Conservation (phyloP, 1,140 invertebrate species). For the Bursaphelenchus mucronatus region DNA sequence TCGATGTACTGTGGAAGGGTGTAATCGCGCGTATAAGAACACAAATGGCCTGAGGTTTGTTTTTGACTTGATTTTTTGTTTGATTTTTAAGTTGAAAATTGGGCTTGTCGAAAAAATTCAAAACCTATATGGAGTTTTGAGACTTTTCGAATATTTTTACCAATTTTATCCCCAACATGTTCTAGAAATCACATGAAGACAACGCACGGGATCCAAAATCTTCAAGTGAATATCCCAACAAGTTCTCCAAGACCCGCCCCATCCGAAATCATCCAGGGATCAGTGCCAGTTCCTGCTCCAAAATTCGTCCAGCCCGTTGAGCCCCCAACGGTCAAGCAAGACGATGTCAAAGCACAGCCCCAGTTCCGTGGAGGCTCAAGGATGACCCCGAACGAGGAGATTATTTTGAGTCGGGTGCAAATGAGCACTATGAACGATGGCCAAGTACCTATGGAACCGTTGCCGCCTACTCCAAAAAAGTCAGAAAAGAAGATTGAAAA, state of each 20-base stretch:
- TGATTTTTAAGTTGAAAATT: too few species aligned
- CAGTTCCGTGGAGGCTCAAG: constrained; percentile 2
- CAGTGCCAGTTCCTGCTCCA: background rate
- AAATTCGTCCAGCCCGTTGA: background rate
- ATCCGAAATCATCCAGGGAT: background rate
- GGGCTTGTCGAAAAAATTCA: too few species aligned
- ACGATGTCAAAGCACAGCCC: background rate
- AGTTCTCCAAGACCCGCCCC: background rate
- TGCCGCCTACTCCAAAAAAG: background rate
- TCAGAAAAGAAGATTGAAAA: background rate
- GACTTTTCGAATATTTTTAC: too few species aligned
- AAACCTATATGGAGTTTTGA: too few species aligned
- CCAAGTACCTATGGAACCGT: background rate
- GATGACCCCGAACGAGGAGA: constrained; percentile 16
- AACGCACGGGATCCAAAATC: background rate
- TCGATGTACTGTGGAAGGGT: constrained; percentile 9
- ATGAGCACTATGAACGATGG: background rate
- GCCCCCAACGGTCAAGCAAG: background rate
- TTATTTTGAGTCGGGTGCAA: constrained; percentile 11
- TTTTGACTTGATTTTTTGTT: background rate
- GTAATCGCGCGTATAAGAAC: constrained; percentile 13
- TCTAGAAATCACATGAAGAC: constrained; percentile 13
- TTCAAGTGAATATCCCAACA: background rate
- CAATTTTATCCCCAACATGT: background rate
- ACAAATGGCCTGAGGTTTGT: constrained; percentile 13